These are phyloP conservation scores for Leptodirus hochenwartii DNA, from an alignment of 2,888 invertebrate species.

Conservation along the genomic window DNA sequence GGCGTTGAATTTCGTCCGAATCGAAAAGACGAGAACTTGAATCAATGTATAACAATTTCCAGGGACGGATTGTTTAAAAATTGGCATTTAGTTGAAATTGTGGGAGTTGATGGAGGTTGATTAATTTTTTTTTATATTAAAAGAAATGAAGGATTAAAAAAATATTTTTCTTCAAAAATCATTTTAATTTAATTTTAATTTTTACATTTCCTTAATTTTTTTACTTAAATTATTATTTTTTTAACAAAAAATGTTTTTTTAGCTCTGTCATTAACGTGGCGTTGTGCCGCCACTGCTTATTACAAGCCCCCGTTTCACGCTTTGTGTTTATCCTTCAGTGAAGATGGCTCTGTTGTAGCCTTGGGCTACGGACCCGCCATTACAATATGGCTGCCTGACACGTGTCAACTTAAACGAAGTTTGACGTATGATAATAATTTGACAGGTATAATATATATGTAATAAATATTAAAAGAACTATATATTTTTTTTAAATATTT, in stretches of 20 bases:
- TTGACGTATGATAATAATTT: no score
- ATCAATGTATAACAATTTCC: slow-evolving; percentile 46
- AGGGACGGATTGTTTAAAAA: slow-evolving; percentile 49
- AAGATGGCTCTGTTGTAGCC: slow-evolving; percentile 56
- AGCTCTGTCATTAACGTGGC: slow-evolving; percentile 43
- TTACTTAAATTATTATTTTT: slow-evolving; percentile 7
- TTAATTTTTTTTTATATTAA: no score
- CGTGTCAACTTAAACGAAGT: slow-evolving; percentile 34
- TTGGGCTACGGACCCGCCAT: slow-evolving; percentile 45
- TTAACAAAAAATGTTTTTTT: slow-evolving; percentile 13
- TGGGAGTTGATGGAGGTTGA: no score
- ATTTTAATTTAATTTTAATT: no score
- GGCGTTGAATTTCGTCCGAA: slow-evolving; percentile 39
- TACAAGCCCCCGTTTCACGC: slow-evolving; percentile 40
- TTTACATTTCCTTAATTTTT: slow-evolving; percentile 23
- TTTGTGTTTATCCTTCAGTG: slow-evolving; percentile 48
- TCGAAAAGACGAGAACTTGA: slow-evolving; percentile 24
- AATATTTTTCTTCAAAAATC: no score
- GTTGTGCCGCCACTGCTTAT: slow-evolving; percentile 38
- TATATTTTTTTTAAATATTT: no score
- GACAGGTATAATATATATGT: no score
- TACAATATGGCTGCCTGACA: slow-evolving; percentile 49
- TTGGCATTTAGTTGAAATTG: slow-evolving; percentile 41
- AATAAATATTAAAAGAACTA: no score
- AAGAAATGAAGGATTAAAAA: no score